phyloP scores from a whole-genome alignment of 2,113 vertebrate genomes.

The Menura novaehollandiae region DNA sequence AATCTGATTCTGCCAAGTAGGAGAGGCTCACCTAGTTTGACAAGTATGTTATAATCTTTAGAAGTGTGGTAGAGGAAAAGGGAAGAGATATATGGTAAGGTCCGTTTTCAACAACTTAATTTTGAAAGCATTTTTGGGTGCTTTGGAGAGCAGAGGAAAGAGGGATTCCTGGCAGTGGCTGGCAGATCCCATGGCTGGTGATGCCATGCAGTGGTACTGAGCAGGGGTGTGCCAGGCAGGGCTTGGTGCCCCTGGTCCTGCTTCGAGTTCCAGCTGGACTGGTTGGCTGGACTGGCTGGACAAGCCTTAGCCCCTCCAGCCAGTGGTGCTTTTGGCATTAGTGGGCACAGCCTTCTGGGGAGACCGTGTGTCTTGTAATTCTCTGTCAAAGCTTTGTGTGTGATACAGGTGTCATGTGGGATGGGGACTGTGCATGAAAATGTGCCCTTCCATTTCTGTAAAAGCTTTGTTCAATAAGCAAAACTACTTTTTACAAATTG shows the following conservation, averaged over 20 bases:
- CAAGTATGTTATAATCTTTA: not conserved
- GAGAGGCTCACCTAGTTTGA: not conserved
- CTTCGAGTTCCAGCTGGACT: not conserved
- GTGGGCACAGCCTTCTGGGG: not conserved
- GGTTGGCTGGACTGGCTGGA: not conserved
- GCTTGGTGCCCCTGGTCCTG: not conserved
- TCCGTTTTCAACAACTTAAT: not conserved
- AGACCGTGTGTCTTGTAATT: not conserved
- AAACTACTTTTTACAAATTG: not conserved
- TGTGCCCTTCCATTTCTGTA: not conserved
- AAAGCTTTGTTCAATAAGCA: not conserved
- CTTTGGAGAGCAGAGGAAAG: not conserved
- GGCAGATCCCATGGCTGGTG: not conserved
- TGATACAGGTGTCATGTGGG: not conserved
- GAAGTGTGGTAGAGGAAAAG: not conserved
- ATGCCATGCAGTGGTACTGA: too few relatives aligned
- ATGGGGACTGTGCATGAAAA: not conserved
- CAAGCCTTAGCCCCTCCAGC: not conserved
- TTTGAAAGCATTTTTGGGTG: not conserved
- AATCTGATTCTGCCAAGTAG: not conserved
- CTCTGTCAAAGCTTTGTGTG: not conserved
- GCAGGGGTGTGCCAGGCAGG: not conserved
- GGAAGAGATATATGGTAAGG: not conserved
- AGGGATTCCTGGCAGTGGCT: not conserved
- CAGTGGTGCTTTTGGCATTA: rapidly evolving